phyloP scores from a whole-genome alignment of 2,888 invertebrate species.

The Pseudococcus longispinus region DNA sequence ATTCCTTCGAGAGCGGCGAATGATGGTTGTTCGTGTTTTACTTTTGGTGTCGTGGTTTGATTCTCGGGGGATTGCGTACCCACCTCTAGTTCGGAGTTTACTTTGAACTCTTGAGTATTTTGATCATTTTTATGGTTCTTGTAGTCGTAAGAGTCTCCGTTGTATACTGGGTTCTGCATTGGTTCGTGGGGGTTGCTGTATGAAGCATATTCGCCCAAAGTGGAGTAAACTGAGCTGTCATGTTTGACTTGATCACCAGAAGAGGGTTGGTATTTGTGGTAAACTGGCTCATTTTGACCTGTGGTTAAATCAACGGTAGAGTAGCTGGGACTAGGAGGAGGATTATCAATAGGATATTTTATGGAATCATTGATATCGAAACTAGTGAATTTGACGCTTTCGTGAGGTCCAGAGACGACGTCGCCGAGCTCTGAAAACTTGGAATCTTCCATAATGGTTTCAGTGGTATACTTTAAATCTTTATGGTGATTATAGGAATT shows the following conservation, averaged over 20 bases:
- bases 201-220: slow-evolving; percentile 47
- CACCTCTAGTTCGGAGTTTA: slow-evolving; percentile 40
- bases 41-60: slow-evolving; percentile 29
- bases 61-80: slow-evolving; percentile 50
- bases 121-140: slow-evolving; percentile 50
- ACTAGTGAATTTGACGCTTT: slow-evolving; percentile 53
- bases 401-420: slow-evolving; percentile 54
- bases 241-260: not conserved
- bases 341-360: slow-evolving; percentile 48
- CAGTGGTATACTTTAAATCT: slow-evolving; percentile 46
- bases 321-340: slow-evolving; percentile 27
- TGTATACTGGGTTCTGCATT: slow-evolving; percentile 48
- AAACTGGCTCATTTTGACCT: slow-evolving; percentile 42
- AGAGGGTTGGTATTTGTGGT: slow-evolving; percentile 21
- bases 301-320: slow-evolving; percentile 50
- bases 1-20: slow-evolving; percentile 58
- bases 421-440: slow-evolving; percentile 57
- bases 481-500: slow-evolving; percentile 56
- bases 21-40: slow-evolving; percentile 54
- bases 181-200: slow-evolving; percentile 52
- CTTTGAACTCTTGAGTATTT: slow-evolving; percentile 26
- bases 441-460: slow-evolving; percentile 14
- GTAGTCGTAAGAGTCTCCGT: slow-evolving; percentile 46
- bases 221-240: not conserved
- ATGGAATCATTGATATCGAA: slow-evolving; percentile 54